These are phyloP conservation scores for Eospalax fontanierii DNA, from an alignment of 2,797 vertebrate species.

Conservation along the genomic window DNA sequence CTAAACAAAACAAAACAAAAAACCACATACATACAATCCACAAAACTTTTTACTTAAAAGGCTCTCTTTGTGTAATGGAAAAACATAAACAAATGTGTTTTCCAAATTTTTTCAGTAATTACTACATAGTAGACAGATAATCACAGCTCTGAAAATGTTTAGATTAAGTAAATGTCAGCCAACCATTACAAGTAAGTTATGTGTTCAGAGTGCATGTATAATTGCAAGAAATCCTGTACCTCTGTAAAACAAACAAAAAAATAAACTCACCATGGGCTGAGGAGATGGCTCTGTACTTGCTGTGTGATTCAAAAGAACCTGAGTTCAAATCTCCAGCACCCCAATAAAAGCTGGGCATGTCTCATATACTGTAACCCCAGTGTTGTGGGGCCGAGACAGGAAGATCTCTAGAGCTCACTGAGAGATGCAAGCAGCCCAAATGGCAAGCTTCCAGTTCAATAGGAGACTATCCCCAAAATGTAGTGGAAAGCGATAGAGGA, in stretches of 20 bases:
- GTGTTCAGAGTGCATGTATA: not conserved
- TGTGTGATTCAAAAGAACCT: not conserved
- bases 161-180: constrained; percentile 35
- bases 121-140: not conserved
- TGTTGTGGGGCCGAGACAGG: too few species aligned
- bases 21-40: too few species aligned
- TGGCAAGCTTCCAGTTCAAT: not conserved
- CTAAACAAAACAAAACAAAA: too few species aligned
- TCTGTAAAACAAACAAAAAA: not conserved
- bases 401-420: too few species aligned
- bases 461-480: not conserved
- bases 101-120: constrained; percentile 18
- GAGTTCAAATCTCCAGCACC: not conserved
- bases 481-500: not conserved
- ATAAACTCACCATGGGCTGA: not conserved
- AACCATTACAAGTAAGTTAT: not conserved
- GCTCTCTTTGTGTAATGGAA: not conserved
- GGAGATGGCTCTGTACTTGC: not conserved
- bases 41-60: constrained; percentile 53
- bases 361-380: not conserved
- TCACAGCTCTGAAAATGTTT: not conserved
- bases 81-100: constrained; percentile 11
- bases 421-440: not conserved
- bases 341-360: not conserved
- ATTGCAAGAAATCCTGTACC: not conserved